Conservation (phyloP, 37 sponge, comb jelly and placozoan species). For the Petrosia ficiformis region DNA sequence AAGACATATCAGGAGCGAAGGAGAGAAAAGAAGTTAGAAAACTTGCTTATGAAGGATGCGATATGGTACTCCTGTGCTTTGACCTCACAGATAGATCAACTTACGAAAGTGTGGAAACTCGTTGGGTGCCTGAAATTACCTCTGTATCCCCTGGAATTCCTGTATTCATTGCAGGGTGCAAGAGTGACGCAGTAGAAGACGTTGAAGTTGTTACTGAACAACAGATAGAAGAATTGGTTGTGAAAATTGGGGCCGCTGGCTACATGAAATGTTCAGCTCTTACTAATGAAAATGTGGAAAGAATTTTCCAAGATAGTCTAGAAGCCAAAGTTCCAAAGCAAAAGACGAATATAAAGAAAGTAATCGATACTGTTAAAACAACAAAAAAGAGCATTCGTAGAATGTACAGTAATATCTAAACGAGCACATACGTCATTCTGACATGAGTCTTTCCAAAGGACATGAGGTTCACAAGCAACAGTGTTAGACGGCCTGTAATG, state of each 20-base stretch:
- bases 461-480: no score
- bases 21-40: slow-evolving; percentile 16
- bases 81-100: slow-evolving; percentile 48
- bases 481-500: no score
- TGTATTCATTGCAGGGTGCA: slow-evolving; percentile 69
- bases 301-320: slow-evolving; percentile 31
- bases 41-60: slow-evolving; percentile 45
- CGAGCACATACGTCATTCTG: neutral
- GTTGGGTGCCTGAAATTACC: slow-evolving; percentile 65
- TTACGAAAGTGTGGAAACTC: slow-evolving; percentile 32
- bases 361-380: slow-evolving; percentile 28
- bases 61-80: slow-evolving; percentile 63
- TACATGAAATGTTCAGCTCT: slow-evolving; percentile 62
- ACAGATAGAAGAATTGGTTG: slow-evolving; percentile 17
- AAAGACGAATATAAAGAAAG: slow-evolving; percentile 12
- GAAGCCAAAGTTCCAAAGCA: slow-evolving; percentile 15
- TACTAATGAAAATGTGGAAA: slow-evolving; percentile 32
- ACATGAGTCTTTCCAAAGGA: no score
- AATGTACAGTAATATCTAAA: slow-evolving; percentile 8
- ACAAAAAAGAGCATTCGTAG: slow-evolving; percentile 11
- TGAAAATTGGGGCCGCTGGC: slow-evolving; percentile 45
- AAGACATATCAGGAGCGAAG: slow-evolving; percentile 52
- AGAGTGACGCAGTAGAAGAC: slow-evolving; percentile 23
- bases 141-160: slow-evolving; percentile 38
- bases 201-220: neutral